Conservation (phyloP, 1,140 invertebrate species). For the Nasonia vitripennis region DNA sequence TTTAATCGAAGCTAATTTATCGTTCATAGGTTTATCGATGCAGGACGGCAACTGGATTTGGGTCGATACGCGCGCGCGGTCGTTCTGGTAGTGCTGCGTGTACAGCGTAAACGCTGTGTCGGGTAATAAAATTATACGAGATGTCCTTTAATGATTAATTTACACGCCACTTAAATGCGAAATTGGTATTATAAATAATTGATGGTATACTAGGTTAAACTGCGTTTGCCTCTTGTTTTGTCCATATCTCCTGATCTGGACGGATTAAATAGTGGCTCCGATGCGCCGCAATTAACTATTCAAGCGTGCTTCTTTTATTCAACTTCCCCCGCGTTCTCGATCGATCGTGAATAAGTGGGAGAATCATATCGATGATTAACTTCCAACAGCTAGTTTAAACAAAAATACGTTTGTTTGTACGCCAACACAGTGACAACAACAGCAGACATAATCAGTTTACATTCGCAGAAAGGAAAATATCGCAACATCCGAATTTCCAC, state of each 20-base stretch:
- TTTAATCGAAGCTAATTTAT: background rate
- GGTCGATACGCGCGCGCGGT: background rate
- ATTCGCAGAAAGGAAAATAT: background rate
- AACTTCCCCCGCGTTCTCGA: too few relatives aligned
- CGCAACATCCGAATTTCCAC: background rate
- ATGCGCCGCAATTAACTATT: too few relatives aligned
- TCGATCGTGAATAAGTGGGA: too few relatives aligned
- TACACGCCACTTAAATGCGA: background rate
- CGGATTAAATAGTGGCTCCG: background rate
- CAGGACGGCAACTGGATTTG: background rate
- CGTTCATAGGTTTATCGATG: background rate
- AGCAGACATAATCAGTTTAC: background rate
- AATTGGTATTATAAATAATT: background rate
- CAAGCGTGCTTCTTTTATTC: background rate
- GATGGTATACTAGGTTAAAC: background rate
- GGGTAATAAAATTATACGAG: background rate
- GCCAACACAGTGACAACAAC: background rate
- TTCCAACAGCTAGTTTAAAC: too few relatives aligned
- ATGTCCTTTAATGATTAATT: constrained; percentile 19
- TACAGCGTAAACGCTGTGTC: background rate
- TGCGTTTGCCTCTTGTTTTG: background rate
- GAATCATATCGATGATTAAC: too few relatives aligned
- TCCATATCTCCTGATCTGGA: background rate
- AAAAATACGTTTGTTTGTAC: too few relatives aligned
- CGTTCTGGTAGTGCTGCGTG: background rate